phyloP scores from a whole-genome alignment of 2,888 invertebrate genomes.

The Tridacna crocea region DNA sequence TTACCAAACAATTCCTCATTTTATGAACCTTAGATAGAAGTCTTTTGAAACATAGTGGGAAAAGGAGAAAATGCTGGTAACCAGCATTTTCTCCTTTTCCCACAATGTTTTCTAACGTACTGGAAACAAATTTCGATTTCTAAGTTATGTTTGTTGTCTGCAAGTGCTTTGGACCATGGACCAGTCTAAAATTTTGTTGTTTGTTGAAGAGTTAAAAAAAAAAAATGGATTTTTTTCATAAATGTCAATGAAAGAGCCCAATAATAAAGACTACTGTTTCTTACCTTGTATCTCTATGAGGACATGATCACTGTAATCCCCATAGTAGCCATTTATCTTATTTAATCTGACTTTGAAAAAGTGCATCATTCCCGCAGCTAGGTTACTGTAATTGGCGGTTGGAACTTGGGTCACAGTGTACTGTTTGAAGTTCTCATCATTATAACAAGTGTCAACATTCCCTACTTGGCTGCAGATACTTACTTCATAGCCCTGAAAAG shows the following conservation, averaged over 20 bases:
- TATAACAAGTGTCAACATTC: slow-evolving; percentile 6
- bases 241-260: too few species aligned
- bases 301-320: slow-evolving; percentile 40
- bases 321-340: slow-evolving; percentile 67
- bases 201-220: too few species aligned
- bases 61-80: neutral
- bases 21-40: neutral
- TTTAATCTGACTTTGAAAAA: slow-evolving; percentile 63
- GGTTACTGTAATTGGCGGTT: slow-evolving; percentile 17
- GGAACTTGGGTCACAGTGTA: slow-evolving; percentile 20
- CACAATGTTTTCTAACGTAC: neutral
- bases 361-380: slow-evolving; percentile 45
- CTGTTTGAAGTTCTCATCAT: slow-evolving; percentile 28
- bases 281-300: slow-evolving; percentile 32
- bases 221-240: too few species aligned
- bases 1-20: neutral
- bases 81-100: neutral
- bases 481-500: slow-evolving; percentile 63
- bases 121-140: too few species aligned
- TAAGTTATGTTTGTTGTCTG: too few species aligned
- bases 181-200: too few species aligned
- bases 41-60: neutral
- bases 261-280: too few species aligned
- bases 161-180: too few species aligned
- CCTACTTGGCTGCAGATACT: slow-evolving; percentile 31